These are phyloP conservation scores for Caenorhabditis sp. DNA, from an alignment of 2,888 invertebrate species.

Conservation along the genomic window DNA sequence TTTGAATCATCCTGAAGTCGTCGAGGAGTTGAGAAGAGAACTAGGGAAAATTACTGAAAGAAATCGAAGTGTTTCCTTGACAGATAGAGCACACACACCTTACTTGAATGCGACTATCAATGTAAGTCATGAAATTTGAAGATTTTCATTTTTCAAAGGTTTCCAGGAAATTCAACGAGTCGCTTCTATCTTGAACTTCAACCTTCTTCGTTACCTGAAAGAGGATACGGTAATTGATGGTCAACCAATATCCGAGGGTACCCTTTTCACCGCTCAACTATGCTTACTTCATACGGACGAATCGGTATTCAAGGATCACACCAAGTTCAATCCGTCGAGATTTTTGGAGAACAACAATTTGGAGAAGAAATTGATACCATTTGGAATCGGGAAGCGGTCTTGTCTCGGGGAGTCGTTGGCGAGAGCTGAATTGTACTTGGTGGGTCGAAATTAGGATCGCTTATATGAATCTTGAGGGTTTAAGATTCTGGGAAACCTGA, in stretches of 20 bases:
- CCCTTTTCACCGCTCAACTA: conserved; percentile 57
- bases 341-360: conserved; percentile 24
- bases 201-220: conserved; percentile 48
- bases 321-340: conserved; percentile 35
- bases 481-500: conserved; percentile 40
- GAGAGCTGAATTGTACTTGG: conserved; percentile 68
- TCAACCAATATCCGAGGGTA: conserved; percentile 41
- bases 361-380: conserved; percentile 51
- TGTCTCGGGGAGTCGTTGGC: conserved; percentile 69
- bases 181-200: conserved; percentile 64
- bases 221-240: conserved; percentile 61
- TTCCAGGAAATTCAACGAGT: conserved; percentile 71
- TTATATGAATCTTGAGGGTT: background rate
- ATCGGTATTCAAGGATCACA: conserved; percentile 35
- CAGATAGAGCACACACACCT: conserved; percentile 46
- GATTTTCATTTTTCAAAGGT: background rate
- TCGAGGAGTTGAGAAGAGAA: conserved; percentile 42
- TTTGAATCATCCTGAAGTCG: conserved; percentile 50
- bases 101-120: conserved; percentile 53
- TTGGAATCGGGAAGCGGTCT: conserved; percentile 67
- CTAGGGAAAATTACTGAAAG: conserved; percentile 52
- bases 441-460: conserved; percentile 2
- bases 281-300: conserved; percentile 57
- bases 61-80: conserved; percentile 23
- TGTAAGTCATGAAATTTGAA: too few species aligned